These are phyloP conservation scores for Acinonyx jubatus DNA, from an alignment of 2,113 vertebrate genomes.

Conservation along the genomic window DNA sequence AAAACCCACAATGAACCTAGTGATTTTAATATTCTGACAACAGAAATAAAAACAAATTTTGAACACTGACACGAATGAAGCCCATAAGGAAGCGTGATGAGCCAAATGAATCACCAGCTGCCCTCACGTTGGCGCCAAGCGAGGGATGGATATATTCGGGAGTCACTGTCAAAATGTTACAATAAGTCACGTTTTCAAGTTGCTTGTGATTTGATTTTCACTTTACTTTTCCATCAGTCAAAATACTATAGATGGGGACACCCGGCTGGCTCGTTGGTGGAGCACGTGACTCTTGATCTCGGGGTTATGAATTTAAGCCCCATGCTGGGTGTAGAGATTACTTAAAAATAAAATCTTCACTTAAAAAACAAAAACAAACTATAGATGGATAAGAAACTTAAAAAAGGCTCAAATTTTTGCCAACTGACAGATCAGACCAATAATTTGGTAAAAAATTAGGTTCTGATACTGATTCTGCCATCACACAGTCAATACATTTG, in stretches of 20 bases:
- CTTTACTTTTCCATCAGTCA: slow-evolving; percentile 56
- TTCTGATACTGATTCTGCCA: slow-evolving; percentile 23
- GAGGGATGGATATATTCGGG: slow-evolving; percentile 15
- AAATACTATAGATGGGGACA: slow-evolving; percentile 34
- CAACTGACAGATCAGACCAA: background rate
- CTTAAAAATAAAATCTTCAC: background rate
- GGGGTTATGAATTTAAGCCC: background rate
- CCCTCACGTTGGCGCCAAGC: background rate
- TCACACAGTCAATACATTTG: background rate
- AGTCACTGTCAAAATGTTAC: background rate
- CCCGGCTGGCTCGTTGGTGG: background rate
- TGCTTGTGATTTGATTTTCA: slow-evolving; percentile 25
- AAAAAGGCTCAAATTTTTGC: slow-evolving; percentile 65
- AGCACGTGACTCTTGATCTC: background rate
- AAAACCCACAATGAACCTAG: background rate
- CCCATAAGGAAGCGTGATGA: background rate
- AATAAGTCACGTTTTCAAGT: slow-evolving; percentile 59
- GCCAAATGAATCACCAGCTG: background rate
- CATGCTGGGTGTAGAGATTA: background rate
- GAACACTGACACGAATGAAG: background rate
- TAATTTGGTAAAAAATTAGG: slow-evolving; percentile 33
- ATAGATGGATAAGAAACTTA: slow-evolving; percentile 55
- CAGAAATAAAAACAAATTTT: background rate
- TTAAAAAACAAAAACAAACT: background rate
- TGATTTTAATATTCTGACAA: slow-evolving; percentile 23